Evolutionary conservation across 2,113 vertebrate genomes (phyloP), one percentile per base, ranked within the genome.

Genomic region (Neoarius graeffei): DNA sequence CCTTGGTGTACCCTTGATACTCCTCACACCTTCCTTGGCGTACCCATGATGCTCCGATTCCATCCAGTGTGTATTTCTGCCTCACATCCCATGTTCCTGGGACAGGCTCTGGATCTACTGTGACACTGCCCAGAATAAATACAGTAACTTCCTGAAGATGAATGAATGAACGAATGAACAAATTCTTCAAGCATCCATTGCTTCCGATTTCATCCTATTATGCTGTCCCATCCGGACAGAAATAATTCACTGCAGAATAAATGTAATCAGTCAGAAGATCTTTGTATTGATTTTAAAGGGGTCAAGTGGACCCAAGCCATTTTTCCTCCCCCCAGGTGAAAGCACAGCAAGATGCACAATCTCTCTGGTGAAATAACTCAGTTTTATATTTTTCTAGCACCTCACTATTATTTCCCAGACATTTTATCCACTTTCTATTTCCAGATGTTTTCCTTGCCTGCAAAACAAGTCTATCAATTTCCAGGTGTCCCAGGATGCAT

Each of bases 371-470:
- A 81, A 81, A 81, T 17, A 80, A 80, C 25, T 17, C 77, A 4
- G 8, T 60, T 81, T 20, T 20, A 60, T 60, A 42, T 30, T 42
- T 48, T 25, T 5, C 20, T 19, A 82, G 27, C 30, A 42, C 57
- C 9, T 81, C n/a, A 30, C 14, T 59, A 80, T 80, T 57, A 59
- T 30, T 81, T 59, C 7, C 27, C 11, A 59, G 79, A 59, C 79
- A 81, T 81, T 81, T 81, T 19, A 81, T 81, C 15, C 6, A 81
- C 19, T 30, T 59, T 59, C 79, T 59, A 81, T 35, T 59, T 59
- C 17, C n/a, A 81, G 8, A 15, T 27, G 50, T 56, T 54, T 80
- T 80, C n/a, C 7, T 17, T 81, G 19, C 27, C 27, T 23, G 27
- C 60, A 35, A 59, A 81, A 81, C 57, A 82, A 42, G n/a, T 60